Base-by-base conservation (phyloP, 2,113 vertebrate species). In the Oncorhynchus nerka region DNA sequence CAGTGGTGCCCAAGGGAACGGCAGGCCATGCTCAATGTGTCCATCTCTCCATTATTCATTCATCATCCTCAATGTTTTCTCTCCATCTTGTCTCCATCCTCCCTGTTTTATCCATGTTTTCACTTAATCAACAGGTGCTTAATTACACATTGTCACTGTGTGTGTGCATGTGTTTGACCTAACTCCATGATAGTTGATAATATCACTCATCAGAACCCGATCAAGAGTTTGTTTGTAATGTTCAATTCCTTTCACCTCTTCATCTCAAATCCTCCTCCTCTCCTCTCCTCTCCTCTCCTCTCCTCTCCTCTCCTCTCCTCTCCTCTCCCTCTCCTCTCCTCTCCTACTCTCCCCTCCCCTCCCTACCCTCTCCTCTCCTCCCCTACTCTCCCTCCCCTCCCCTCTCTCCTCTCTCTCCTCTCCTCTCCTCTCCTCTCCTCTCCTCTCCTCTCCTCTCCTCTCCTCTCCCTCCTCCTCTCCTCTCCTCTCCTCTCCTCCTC, bases 11-110 rank as follows among this genome's bases (percentile, higher is more conserved):
- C 78, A 85, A 88, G 71, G 90, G 90, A 91, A 90, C 85, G 91
- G 93, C 93, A 93, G 93, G 92, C 92, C 91, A 91, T 91, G 89
- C 90, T 93, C 81, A 88, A 45, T 45, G 39, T 45, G 8, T 45
- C 39, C n/a, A 68, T 59, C 9, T 20, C 30, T 49, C 49, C 49
- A 26, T 19, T 28, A 19, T 49, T 19, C 20, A 26, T 45, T 30
- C 15, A n/a, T 62, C 22, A 4, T 22, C 8, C 59, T 62, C 59
- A n/a, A 5, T 62, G 19, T 22, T 20, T 28, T 49, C 39, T 74
- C 59, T 74, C 73, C 24, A 62, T 51, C 15, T 70, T 68, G 59
- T 55, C 1, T 70, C 8, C 39, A 65, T 48, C 19, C 71, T 77
- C 45, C 64, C 26, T 28, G 24, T 28, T 26, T 13, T 26, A 68